Evolutionary conservation across 2,888 invertebrate species (phyloP), one percentile per base, ranked within the genome.

Genomic region (Pyrocoelia pectoralis): DNA sequence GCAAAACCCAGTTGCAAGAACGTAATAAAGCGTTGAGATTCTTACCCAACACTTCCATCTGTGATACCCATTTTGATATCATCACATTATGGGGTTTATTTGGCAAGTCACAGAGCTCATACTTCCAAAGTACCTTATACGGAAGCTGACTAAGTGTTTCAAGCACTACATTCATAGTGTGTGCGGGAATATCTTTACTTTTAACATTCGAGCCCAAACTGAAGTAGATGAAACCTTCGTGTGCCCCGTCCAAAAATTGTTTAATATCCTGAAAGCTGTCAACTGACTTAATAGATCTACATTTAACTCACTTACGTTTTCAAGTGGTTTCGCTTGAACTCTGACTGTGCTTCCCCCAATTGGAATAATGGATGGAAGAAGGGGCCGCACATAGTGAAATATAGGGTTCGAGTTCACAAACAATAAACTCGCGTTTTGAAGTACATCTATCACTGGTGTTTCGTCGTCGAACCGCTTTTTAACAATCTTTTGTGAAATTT

Each of bases 41-140:
- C 13, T 33, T 33, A 78, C 79, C 72, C 13, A 81, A 66, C 15
- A 82, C 66, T 60, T 80, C 81, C 61, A 79, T 78, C 65, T 82
- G 81, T 1, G 82, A 79, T 13, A 79, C 67, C 80, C 83, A 83
- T 59, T 80, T 79, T 4, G 69, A 65, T n/a, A 82, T 72, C 58
- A 73, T 71, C 1, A 84, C 79, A 70, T 84, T 83, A 9, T 72
- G 65, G 0, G 80, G 76, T 59, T 76, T 70, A 18, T 71, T 72
- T 2, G 73, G 70, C 24, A 79, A 46, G 15, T 69, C 41, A 15
- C 78, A 78, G 1, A 72, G 72, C 15, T 83, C 82, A 72, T 76
- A 81, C 73, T 83, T 83, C 82, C 82, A 83, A 1, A 84, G 62
- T 14, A 83, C 74, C 51, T 77, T 77, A 62, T 82, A 81, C 2